Conservation (phyloP, 2,113 vertebrate genomes). For the Pangasianodon gigas region DNA sequence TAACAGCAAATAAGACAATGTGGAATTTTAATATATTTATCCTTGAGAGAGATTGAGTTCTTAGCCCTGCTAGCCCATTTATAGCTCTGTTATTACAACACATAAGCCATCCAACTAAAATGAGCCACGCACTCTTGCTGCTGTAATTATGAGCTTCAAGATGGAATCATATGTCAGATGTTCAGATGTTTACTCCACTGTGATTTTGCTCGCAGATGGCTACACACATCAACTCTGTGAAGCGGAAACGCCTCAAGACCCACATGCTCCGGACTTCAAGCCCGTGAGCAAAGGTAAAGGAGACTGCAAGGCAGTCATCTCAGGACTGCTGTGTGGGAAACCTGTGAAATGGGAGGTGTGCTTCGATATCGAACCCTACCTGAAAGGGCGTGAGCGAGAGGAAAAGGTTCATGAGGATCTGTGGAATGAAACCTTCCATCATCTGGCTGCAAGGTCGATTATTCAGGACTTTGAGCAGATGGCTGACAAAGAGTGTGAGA, state of each 20-base stretch:
- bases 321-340: slow-evolving; percentile 80
- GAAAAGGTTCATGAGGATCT: slow-evolving; percentile 75
- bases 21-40: neutral
- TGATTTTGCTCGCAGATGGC: slow-evolving; percentile 65
- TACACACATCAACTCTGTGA: slow-evolving; percentile 78
- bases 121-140: neutral
- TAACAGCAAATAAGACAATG: slow-evolving; percentile 8
- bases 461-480: slow-evolving; percentile 92
- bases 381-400: slow-evolving; percentile 71
- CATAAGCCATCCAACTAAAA: neutral
- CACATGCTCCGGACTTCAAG: slow-evolving; percentile 29
- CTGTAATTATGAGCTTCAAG: neutral
- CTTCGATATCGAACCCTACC: slow-evolving; percentile 82
- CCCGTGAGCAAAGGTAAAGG: slow-evolving; percentile 49
- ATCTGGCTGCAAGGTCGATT: slow-evolving; percentile 88
- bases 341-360: slow-evolving; percentile 84
- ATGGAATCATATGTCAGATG: neutral
- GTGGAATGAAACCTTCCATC: slow-evolving; percentile 94
- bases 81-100: neutral
- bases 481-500: slow-evolving; percentile 83
- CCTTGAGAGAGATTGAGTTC: neutral
- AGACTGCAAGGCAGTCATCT: slow-evolving; percentile 85
- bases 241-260: slow-evolving; percentile 71
- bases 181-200: neutral
- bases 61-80: neutral